Evolutionary conservation across 2,797 vertebrate species (phyloP), one percentile per base, ranked within the genome.

Genomic region (Pseudochirops cupreus): DNA sequence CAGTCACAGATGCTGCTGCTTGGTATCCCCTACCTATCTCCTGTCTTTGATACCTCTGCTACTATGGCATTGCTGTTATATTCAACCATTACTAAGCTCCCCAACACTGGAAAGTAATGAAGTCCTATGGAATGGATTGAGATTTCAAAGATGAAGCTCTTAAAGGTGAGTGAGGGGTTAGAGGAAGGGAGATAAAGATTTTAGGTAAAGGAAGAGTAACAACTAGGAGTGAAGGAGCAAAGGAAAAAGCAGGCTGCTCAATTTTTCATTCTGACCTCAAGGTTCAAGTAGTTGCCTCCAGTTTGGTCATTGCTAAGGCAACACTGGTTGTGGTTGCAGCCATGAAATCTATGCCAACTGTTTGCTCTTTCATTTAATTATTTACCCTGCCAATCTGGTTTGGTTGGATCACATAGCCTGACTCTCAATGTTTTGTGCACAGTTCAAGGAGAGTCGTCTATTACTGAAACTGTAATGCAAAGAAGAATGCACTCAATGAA

Each of bases 381-480:
- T 87, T 93, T 62, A 52, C 21, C 50, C 92, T 93, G 90, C 24
- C 52, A 53, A 74, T 29, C 53, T 29, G 87, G 52, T 74, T 93
- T 93, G 39, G 46, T 55, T 82, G 74, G 46, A 54, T 9, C 91
- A 92, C 59, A 56, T 33, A 93, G 1, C 29, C n/a, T 11, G 54
- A 24, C 12, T 94, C 62, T 21, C 16, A 53, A 14, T 56, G 94
- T 92, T 92, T 95, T 94, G 90, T 58, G 12, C 58, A 5, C 91
- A 4, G 2, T 50, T 50, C 58, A 97, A 95, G 54, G 46, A 95
- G 95, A 97, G 95, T 89, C 96, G 2, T 39, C 53, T 67, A 26
- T 92, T 93, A 93, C 4, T 26, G 28, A 91, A 94, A 96, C 1
- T 6, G 13, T 31, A 93, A 97, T 89, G 59, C 93, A 91, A 89